phyloP scores from a whole-genome alignment of 2,797 vertebrate genomes.

The Pseudochaenichthys georgianus region DNA sequence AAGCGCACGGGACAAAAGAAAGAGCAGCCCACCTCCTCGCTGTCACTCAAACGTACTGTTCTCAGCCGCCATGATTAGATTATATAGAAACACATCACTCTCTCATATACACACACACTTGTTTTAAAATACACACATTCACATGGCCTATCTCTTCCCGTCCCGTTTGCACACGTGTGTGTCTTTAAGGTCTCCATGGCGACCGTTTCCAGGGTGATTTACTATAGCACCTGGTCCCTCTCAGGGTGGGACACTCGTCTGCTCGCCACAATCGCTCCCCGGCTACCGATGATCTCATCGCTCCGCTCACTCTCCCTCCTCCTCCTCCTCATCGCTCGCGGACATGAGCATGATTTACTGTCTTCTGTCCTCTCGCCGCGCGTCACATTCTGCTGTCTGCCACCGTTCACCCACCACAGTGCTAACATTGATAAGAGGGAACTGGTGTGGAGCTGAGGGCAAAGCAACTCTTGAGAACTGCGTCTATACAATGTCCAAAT shows the following conservation, averaged over 20 bases:
- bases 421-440: neutral
- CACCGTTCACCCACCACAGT: constrained; percentile 25
- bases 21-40: constrained; percentile 28
- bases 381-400: constrained; percentile 34
- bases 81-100: constrained; percentile 55
- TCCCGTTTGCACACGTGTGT: constrained; percentile 46
- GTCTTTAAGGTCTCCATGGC: constrained; percentile 81
- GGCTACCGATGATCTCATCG: constrained; percentile 77
- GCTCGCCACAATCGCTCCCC: constrained; percentile 68
- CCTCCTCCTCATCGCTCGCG: constrained; percentile 11
- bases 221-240: constrained; percentile 82
- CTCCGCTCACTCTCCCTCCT: constrained; percentile 34
- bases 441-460: neutral
- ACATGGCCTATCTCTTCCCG: constrained; percentile 17
- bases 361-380: constrained; percentile 45
- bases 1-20: constrained; percentile 5
- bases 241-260: constrained; percentile 76
- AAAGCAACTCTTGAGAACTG: neutral
- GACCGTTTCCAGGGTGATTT: constrained; percentile 82
- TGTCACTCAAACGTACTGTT: constrained; percentile 59
- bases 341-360: constrained; percentile 44
- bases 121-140: constrained; percentile 36
- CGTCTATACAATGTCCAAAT: neutral
- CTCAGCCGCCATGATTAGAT: constrained; percentile 65
- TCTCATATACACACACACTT: constrained; percentile 2